Conservation (phyloP, 2,113 vertebrate species). For the Theristicus caerulescens region DNA sequence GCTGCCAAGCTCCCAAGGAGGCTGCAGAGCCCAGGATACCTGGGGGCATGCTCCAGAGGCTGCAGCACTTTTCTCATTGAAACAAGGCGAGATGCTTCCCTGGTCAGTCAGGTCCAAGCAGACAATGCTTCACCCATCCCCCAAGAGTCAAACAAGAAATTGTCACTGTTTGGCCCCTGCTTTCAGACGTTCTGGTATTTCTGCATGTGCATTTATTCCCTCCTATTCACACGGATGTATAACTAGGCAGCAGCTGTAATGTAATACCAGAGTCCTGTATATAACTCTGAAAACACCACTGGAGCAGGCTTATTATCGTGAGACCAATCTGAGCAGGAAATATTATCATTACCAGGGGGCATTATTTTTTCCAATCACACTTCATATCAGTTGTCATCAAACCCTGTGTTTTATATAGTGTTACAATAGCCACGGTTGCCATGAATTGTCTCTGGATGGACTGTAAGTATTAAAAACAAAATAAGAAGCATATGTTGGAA, state of each 20-base stretch:
- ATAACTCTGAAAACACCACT: constrained; percentile 54
- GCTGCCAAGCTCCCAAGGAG: background rate
- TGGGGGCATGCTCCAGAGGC: accelerated
- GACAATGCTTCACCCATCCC: background rate
- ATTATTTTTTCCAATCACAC: constrained; percentile 70
- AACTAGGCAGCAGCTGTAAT: constrained; percentile 62
- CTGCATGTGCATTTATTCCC: background rate
- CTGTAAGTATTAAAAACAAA: constrained; percentile 70
- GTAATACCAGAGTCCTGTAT: constrained; percentile 59
- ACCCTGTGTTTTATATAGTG: constrained; percentile 68
- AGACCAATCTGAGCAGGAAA: constrained; percentile 68
- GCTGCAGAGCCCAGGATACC: no score
- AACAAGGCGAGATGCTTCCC: background rate
- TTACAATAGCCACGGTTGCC: constrained; percentile 67
- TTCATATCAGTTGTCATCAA: constrained; percentile 71
- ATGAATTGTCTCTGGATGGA: constrained; percentile 69
- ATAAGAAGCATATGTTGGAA: constrained; percentile 68
- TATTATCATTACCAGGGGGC: constrained; percentile 69
- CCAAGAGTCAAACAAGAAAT: background rate
- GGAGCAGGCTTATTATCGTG: constrained; percentile 62
- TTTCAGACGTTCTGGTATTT: constrained; percentile 6
- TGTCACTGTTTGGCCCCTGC: background rate
- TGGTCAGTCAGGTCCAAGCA: accelerated
- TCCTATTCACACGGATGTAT: constrained; percentile 48
- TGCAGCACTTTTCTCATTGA: background rate